phyloP scores from a whole-genome alignment of 2,113 vertebrate species.

The Odontesthes bonariensis region DNA sequence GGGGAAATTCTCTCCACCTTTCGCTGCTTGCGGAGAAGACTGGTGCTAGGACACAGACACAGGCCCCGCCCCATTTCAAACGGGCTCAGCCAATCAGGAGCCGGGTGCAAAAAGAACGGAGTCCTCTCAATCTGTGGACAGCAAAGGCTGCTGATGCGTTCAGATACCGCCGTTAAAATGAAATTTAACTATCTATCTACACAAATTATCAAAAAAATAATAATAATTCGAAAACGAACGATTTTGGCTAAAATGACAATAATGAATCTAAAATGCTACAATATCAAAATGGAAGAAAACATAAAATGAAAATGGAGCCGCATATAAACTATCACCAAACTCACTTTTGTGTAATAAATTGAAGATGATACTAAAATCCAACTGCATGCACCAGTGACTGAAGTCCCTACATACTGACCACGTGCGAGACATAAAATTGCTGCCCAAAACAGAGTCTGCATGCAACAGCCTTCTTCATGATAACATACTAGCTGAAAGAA shows the following conservation, averaged over 20 bases:
- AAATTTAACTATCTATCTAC: background rate
- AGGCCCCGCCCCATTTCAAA: conserved; percentile 45
- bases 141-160: conserved; percentile 47
- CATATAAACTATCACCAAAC: background rate
- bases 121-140: conserved; percentile 42
- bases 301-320: too few species aligned
- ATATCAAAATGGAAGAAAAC: background rate
- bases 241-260: too few species aligned
- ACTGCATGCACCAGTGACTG: background rate
- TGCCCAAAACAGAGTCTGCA: background rate
- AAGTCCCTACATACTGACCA: background rate
- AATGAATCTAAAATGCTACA: too few species aligned
- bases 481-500: background rate
- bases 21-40: conserved; percentile 56
- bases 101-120: conserved; percentile 2
- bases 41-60: conserved; percentile 51
- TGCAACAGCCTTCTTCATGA: background rate
- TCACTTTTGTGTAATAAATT: background rate
- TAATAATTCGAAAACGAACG: background rate
- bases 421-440: background rate
- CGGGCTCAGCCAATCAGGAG: conserved; percentile 59
- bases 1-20: conserved; percentile 67
- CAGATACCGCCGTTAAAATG: conserved; percentile 14
- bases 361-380: conserved; percentile 4
- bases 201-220: background rate